Percentiles rank a stretch among this genome's conserved stretches.
These are phyloP conservation scores for Argyrosomus japonicus DNA, from an alignment of 2,113 vertebrate species.

Conservation along the genomic window DNA sequence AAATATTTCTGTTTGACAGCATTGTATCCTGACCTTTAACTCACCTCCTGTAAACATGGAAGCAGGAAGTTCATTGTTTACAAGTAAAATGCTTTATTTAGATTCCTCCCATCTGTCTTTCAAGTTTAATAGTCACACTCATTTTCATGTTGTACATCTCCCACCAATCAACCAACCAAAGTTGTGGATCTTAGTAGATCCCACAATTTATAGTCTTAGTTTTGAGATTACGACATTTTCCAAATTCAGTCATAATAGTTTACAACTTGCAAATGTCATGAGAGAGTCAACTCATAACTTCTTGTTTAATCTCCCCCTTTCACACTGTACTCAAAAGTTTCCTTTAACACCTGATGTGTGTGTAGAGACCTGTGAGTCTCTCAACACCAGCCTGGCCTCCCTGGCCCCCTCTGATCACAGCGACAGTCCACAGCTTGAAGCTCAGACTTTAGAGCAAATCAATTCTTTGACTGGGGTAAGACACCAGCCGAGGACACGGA, in stretches of 20 bases:
- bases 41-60: not conserved
- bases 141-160: slow-evolving; percentile 2
- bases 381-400: slow-evolving; percentile 69
- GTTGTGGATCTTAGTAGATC: not conserved
- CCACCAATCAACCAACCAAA: not conserved
- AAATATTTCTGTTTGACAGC: not conserved
- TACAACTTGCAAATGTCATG: not conserved
- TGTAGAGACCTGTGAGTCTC: slow-evolving; percentile 76
- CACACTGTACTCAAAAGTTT: slow-evolving; percentile 57
- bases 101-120: slow-evolving; percentile 1
- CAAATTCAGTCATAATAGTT: not conserved
- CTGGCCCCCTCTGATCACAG: slow-evolving; percentile 69
- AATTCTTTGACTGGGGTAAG: slow-evolving; percentile 77
- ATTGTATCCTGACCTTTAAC: not conserved
- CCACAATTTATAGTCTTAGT: not conserved
- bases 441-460: slow-evolving; percentile 64
- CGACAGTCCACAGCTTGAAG: slow-evolving; percentile 49
- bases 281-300: slow-evolving; percentile 25
- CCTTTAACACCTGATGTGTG: slow-evolving; percentile 49
- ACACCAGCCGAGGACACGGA: slow-evolving; percentile 20
- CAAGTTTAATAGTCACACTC: not conserved
- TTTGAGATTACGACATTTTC: not conserved
- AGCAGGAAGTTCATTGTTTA: slow-evolving; percentile 11
- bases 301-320: slow-evolving; percentile 45
- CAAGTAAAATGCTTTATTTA: slow-evolving; percentile 1